Evolutionary conservation across 2,888 invertebrate species (phyloP).

Genomic region (Willowsia nigromaculata): DNA sequence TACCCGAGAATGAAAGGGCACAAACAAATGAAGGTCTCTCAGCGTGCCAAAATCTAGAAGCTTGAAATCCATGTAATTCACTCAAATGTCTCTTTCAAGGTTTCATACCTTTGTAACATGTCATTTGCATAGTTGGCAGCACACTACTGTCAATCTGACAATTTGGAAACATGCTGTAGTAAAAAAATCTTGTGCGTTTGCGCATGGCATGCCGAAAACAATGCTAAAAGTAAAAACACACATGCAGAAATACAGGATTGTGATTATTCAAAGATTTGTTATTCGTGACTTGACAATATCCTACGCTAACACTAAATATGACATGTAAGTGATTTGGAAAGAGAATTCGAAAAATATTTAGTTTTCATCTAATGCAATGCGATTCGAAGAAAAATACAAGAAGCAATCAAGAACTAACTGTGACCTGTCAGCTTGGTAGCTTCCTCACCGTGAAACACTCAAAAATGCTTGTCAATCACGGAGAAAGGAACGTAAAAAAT

Average conservation of each 20-base stretch:
- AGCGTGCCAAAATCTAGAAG: conserved; percentile 67
- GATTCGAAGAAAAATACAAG: conserved; percentile 59
- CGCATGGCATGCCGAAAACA: not conserved
- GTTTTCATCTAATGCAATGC: not conserved
- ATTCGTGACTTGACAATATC: conserved; percentile 47
- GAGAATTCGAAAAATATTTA: conserved; percentile 15
- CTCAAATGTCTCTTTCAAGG: conserved; percentile 71
- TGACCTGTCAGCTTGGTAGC: conserved; percentile 69
- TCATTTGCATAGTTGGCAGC: conserved; percentile 60
- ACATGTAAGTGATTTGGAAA: not conserved
- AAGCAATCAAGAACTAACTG: conserved; percentile 72
- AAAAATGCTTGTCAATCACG: conserved; percentile 69
- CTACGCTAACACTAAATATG: not conserved
- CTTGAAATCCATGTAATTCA: conserved; percentile 71
- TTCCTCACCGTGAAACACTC: conserved; percentile 70
- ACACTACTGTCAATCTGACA: conserved; percentile 38
- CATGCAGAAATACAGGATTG: conserved; percentile 63
- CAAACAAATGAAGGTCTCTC: not conserved
- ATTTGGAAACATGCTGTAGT: not conserved
- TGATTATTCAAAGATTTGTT: conserved; percentile 25
- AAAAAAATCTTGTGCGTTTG: conserved; percentile 17
- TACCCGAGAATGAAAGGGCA: not conserved
- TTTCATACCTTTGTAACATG: conserved; percentile 41
- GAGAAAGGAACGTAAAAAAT: conserved; percentile 1
- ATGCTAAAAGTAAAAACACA: conserved; percentile 29